Evolutionary conservation across 2,797 vertebrate species (phyloP).

Genomic region (Crocidura indochinensis): DNA sequence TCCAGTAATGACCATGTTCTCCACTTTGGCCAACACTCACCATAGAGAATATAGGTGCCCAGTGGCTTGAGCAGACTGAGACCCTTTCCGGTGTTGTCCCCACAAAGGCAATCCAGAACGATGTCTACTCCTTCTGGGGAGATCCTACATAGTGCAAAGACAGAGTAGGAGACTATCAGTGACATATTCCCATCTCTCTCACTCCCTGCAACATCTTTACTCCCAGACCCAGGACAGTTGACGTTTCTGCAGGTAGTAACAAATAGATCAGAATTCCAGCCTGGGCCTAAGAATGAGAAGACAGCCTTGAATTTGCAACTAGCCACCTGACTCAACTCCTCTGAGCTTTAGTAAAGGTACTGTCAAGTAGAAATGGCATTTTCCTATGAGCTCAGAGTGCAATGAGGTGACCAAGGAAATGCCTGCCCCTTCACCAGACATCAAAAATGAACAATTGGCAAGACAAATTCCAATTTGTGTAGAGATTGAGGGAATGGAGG

Average conservation of each 20-base stretch:
- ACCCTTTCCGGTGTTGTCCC: conserved; percentile 98
- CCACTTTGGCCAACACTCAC: conserved; percentile 88
- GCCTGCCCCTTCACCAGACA: neutral
- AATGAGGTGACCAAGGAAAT: neutral
- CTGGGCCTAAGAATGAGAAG: neutral
- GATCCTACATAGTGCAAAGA: conserved; percentile 91
- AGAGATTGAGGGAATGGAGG: accelerated
- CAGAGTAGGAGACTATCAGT: conserved; percentile 13
- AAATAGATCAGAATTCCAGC: neutral
- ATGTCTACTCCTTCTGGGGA: conserved; percentile 98
- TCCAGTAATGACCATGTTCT: neutral
- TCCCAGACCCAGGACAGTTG: neutral
- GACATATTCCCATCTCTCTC: neutral
- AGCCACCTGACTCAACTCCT: neutral
- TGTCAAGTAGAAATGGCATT: neutral
- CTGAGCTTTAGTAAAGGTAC: neutral
- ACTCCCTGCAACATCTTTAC: neutral
- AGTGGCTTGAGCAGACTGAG: conserved; percentile 97
- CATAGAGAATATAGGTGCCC: conserved; percentile 98
- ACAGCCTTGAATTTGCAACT: neutral
- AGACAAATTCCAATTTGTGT: neutral
- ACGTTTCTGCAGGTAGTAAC: neutral
- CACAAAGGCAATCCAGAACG: conserved; percentile 97
- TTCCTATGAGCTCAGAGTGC: conserved; percentile 7
- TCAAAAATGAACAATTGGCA: neutral